Evolutionary conservation across 2,797 vertebrate genomes (phyloP), one percentile per base, ranked within the genome.

Genomic region (Lates japonicus): DNA sequence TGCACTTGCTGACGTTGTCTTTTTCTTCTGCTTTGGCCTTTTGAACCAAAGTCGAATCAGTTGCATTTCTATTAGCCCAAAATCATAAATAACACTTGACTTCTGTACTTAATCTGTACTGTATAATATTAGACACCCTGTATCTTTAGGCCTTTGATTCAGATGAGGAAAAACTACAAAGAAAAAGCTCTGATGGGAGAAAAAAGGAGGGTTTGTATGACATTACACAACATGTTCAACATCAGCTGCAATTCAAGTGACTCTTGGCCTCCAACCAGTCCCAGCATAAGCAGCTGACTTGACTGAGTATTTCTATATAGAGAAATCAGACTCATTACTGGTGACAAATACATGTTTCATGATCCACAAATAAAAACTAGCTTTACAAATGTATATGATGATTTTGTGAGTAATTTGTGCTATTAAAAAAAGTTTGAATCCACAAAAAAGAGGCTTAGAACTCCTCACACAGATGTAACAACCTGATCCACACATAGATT

Each of bases 1-100:
- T 60, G 44, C 33, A 41, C 19, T 14, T 3, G 70, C 60, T 72
- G 62, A 67, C 60, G n/a, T 51, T 37, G 57, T 55, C 58, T 9
- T 20, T 19, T 20, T 65, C 68, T 51, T 52, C 70, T 10, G 29
- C 22, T 16, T 44, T 0, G 3, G 4, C 3, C 20, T 52, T 33
- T 33, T 46, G 7, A 63, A 31, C 22, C 39, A 64, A 61, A 74
- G 41, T 72, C 44, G 42, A 20, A 39, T 72, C 1, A 49, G 48
- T 17, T n/a, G n/a, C 22, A 7, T 69, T 68, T 17, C 11, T 49
- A 9, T 33, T 0, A 35, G 7, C 7, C 31, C 25, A 48, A 64
- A 57, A n/a, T 44, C 39, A 31, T 29, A 42, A 10, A 16, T n/a
- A 14, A 46, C 42, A 33, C 3, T 33, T 11, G 2, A 41, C 35